Percentiles rank a stretch among this genome's conserved stretches.
These are phyloP conservation scores for Eulemur coronatus DNA, from an alignment of 2,797 vertebrate genomes.

Conservation along the genomic window DNA sequence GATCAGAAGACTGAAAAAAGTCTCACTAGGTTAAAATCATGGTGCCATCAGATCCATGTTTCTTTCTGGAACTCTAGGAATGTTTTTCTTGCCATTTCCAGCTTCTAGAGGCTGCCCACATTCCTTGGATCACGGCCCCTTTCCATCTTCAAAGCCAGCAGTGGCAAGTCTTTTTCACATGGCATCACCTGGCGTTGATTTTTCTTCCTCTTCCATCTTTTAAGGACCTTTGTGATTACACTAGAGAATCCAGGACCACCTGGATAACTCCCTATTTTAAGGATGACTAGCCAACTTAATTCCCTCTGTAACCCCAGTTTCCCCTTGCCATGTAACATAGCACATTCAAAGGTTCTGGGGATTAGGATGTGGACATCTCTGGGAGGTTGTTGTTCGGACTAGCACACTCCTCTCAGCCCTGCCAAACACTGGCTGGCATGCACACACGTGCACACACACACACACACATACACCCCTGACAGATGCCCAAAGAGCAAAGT, in stretches of 20 bases:
- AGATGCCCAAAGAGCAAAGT: conserved; percentile 1
- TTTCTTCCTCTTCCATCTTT: background rate
- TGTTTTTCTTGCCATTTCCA: background rate
- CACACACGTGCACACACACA: accelerated
- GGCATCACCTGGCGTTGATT: background rate
- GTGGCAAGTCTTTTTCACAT: background rate
- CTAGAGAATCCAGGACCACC: background rate
- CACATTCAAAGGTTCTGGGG: background rate
- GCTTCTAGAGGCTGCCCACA: background rate
- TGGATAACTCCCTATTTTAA: background rate
- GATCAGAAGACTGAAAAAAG: background rate
- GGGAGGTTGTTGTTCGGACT: background rate
- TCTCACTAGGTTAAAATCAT: background rate
- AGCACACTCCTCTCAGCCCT: background rate
- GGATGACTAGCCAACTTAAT: background rate
- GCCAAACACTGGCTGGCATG: background rate
- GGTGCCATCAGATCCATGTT: background rate
- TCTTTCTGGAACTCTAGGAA: background rate
- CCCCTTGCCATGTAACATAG: background rate
- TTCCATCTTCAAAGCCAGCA: background rate
- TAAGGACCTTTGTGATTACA: background rate
- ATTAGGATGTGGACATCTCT: background rate
- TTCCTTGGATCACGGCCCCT: background rate
- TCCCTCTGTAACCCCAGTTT: background rate
- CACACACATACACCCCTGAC: background rate